A percentile compares a stretch with the other conserved stretches of the same genome.
Conservation (phyloP, 2,113 vertebrate species). For the Perccottus glenii region DNA sequence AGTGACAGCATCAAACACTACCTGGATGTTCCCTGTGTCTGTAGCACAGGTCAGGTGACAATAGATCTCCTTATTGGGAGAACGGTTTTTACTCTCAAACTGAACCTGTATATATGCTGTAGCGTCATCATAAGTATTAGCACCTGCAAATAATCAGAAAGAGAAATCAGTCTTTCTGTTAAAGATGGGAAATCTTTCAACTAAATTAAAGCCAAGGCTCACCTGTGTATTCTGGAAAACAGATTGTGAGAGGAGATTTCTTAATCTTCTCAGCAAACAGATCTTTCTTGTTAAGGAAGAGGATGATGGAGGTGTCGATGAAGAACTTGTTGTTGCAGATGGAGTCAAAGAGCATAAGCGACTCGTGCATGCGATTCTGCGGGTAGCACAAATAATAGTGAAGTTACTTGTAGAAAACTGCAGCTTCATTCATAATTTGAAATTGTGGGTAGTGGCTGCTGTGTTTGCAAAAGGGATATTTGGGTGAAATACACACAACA, state of each 20-base stretch:
- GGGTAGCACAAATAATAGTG: constrained; percentile 30
- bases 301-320: constrained; percentile 99
- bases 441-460: not conserved
- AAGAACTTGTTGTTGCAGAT: constrained; percentile 99
- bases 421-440: too few relatives aligned
- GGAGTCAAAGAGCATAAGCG: constrained; percentile 99
- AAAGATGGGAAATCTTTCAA: not conserved
- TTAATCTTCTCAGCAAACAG: constrained; percentile 98
- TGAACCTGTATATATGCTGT: constrained; percentile 93
- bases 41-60: constrained; percentile 97
- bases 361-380: constrained; percentile 99
- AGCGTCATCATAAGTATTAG: constrained; percentile 88
- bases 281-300: constrained; percentile 99
- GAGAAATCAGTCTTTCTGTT: not conserved
- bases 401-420: not conserved
- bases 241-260: constrained; percentile 96
- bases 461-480: too few relatives aligned
- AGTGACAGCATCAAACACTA: constrained; percentile 97
- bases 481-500: too few relatives aligned
- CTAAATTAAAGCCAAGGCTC: constrained; percentile 18
- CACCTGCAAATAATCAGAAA: constrained; percentile 74
- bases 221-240: constrained; percentile 99
- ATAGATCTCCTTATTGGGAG: constrained; percentile 95
- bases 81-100: constrained; percentile 97
- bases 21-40: constrained; percentile 98